Evolutionary conservation across 1,140 invertebrate species (phyloP), one percentile per base, ranked within the genome.

Genomic region (Epicauta chinensis): DNA sequence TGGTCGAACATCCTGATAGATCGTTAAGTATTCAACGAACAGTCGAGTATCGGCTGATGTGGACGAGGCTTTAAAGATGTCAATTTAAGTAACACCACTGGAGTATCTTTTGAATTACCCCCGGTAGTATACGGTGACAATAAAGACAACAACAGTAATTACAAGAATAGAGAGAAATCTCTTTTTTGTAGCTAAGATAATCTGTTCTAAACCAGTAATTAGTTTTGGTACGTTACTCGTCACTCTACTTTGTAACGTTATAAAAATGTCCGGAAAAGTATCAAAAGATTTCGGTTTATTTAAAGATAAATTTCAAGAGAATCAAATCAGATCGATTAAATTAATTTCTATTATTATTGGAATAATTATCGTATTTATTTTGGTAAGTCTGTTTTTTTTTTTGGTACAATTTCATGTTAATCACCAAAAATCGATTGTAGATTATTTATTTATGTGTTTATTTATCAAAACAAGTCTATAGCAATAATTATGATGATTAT

Each of bases 271-370:
- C 29, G 16, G 23, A 2, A 53, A 41, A 53, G 40, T 45, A 36
- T 52, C 44, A 13, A 39, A 40, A 13, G 54, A 51, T 29, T 56
- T 56, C 29, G 43, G 54, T 16, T 41, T 56, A 16, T 56, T 47
- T 32, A 52, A 48, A 29, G 46, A 50, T 13, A 41, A 51, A 31
- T 16, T 30, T 17, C 17, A 44, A 38, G 36, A 36, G 15, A 49
- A 40, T n/a, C 14, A 46, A 16, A 9, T 40, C 14, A 36, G n/a
- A 17, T 30, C 32, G 11, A 11, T 48, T 5, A 39, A 46, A 31
- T 14, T 40, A 13, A 16, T 41, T n/a, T 17, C 30, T 11, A 32
- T 48, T 32, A n/a, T 48, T 37, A 34, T 39, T 2, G 39, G 36
- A 3, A 31, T 43, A 15, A 34, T 42, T 29, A 10, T 17, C 5